These are phyloP conservation scores for Garrulus glandarius DNA, from an alignment of 2,797 vertebrate species.

Conservation along the genomic window DNA sequence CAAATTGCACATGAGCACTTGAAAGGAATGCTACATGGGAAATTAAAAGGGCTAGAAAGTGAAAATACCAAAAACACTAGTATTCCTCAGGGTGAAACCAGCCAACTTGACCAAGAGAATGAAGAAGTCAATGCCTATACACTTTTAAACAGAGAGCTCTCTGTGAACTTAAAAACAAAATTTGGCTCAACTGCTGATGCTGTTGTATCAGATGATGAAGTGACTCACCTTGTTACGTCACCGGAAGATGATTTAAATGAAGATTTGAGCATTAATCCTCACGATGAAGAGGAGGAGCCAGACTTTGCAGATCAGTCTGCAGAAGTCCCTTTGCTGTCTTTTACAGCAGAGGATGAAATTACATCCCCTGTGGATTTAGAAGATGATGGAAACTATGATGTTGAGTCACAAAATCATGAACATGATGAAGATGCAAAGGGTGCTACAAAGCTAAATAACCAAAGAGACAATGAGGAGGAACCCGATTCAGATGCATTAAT, in stretches of 20 bases:
- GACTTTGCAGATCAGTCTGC: slow-evolving; percentile 43
- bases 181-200: slow-evolving; percentile 87
- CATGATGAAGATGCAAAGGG: background rate
- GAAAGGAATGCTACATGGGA: slow-evolving; percentile 65
- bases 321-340: slow-evolving; percentile 76
- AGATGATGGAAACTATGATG: background rate
- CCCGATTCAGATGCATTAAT: slow-evolving; percentile 59
- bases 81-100: slow-evolving; percentile 50
- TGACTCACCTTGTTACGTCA: slow-evolving; percentile 80
- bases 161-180: slow-evolving; percentile 81
- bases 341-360: slow-evolving; percentile 42
- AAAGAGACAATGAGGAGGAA: slow-evolving; percentile 11
- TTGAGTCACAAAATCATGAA: background rate
- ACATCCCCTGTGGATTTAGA: background rate
- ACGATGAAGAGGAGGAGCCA: slow-evolving; percentile 42
- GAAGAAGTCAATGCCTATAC: slow-evolving; percentile 64
- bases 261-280: slow-evolving; percentile 51
- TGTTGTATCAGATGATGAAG: slow-evolving; percentile 82
- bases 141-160: slow-evolving; percentile 72
- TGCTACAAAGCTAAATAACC: slow-evolving; percentile 40
- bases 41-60: slow-evolving; percentile 70
- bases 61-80: slow-evolving; percentile 77
- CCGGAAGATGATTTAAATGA: slow-evolving; percentile 77
- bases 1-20: slow-evolving; percentile 48
- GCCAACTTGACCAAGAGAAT: slow-evolving; percentile 56